Conservation (phyloP, 2,797 vertebrate species). For the Acanthis flammea region DNA sequence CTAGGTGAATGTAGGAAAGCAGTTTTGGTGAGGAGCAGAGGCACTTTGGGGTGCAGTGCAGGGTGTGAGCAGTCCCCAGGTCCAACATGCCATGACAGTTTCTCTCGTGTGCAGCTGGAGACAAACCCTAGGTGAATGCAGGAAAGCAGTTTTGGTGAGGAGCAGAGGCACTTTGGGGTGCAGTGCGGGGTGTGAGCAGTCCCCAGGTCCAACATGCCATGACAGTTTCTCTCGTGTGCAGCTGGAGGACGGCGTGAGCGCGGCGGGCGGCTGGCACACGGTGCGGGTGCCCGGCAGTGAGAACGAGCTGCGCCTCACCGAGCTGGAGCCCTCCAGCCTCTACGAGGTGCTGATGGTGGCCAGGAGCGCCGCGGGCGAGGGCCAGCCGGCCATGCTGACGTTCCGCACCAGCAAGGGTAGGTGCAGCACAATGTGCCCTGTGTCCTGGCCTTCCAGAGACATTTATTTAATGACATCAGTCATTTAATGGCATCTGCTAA, state of each 20-base stretch:
- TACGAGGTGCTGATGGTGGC: slow-evolving; percentile 98
- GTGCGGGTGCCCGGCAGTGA: slow-evolving; percentile 95
- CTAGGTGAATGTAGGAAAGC: too few species aligned
- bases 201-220: not conserved
- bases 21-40: too few species aligned
- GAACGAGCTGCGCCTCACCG: slow-evolving; percentile 87
- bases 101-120: slow-evolving; percentile 79
- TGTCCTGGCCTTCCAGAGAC: not conserved
- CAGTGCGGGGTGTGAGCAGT: too few species aligned
- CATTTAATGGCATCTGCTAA: not conserved
- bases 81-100: not conserved
- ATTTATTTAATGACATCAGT: not conserved
- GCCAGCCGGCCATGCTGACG: slow-evolving; percentile 96
- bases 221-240: not conserved
- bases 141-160: too few species aligned
- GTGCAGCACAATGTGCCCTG: not conserved
- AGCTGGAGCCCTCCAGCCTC: slow-evolving; percentile 91
- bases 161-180: too few species aligned
- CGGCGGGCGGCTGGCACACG: slow-evolving; percentile 87
- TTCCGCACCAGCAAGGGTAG: slow-evolving; percentile 96
- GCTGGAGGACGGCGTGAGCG: slow-evolving; percentile 84
- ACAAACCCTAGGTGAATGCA: too few species aligned
- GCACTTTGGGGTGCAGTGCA: too few species aligned
- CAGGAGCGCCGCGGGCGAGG: slow-evolving; percentile 86
- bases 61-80: too few species aligned